Base-by-base conservation (phyloP, 1,140 invertebrate genomes). In the Trichoplusia ni region DNA sequence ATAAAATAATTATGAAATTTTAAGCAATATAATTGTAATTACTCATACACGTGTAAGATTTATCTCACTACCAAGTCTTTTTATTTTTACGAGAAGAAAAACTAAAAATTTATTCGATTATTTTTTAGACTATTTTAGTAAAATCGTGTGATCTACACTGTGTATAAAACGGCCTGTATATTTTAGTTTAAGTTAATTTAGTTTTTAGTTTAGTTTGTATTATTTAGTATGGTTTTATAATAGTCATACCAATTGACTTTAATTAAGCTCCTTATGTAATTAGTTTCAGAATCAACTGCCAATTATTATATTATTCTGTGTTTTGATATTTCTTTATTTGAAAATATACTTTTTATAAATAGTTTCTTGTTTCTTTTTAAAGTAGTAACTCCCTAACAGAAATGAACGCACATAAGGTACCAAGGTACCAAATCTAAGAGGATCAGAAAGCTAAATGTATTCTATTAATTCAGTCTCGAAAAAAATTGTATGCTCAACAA, bases 311-410 rank as follows among this genome's bases (percentile, higher is more conserved):
- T 75, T 77, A 47, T 77, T 47, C 75, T 80, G 76, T 82, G 83
- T 84, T 81, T 81, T 84, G 79, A 79, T 60, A 60, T 60, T 60
- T 78, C 76, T 82, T 87, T 84, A 81, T 81, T 84, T 85, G 67
- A 82, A 84, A 87, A 84, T 85, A 84, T 81, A 85, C 79, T 84
- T 84, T 84, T 85, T 83, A 75, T 79, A 76, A 82, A 81, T 75
- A 64, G 6, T 27, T 27, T 8, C 14, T n/a, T 1, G 13, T 42
- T 65, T 70, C 37, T 27, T 73, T 78, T 75, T 67, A 69, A n/a
- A n/a, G n/a, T n/a, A n/a, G n/a, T n/a, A n/a, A n/a, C n/a, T n/a
- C n/a, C n/a, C n/a, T n/a, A n/a, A n/a, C n/a, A n/a, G n/a, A n/a
- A n/a, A n/a, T n/a, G n/a, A n/a, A n/a, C n/a, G n/a, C n/a, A n/a